Evolutionary conservation across 2,888 invertebrate genomes (phyloP).

Genomic region (Eristalis intricaria): DNA sequence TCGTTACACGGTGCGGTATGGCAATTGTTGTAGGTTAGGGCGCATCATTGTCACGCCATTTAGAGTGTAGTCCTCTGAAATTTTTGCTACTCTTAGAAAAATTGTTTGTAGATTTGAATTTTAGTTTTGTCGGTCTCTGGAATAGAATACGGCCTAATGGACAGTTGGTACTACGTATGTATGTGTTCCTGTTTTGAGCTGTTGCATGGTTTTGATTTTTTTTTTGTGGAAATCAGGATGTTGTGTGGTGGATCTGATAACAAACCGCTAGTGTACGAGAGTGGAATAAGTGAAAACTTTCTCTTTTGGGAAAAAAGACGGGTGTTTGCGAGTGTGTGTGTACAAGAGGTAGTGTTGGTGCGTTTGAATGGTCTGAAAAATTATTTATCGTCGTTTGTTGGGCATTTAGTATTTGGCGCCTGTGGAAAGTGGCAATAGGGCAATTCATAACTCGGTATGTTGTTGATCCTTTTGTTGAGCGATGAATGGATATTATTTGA

Average conservation of each 20-base stretch:
- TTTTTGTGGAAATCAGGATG: slow-evolving; percentile 56
- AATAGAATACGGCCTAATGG: slow-evolving; percentile 35
- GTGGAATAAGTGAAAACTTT: slow-evolving; percentile 47
- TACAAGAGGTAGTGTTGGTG: slow-evolving; percentile 7
- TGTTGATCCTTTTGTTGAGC: slow-evolving; percentile 56
- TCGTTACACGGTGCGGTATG: slow-evolving; percentile 77
- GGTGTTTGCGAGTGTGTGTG: not conserved
- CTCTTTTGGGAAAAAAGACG: slow-evolving; percentile 44
- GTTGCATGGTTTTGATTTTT: slow-evolving; percentile 40
- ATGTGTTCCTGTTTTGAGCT: slow-evolving; percentile 38
- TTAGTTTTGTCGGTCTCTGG: slow-evolving; percentile 30
- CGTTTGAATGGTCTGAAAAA: slow-evolving; percentile 45
- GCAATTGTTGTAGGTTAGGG: slow-evolving; percentile 68
- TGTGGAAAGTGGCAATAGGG: slow-evolving; percentile 49
- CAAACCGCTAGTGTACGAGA: slow-evolving; percentile 55
- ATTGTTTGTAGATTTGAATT: slow-evolving; percentile 16
- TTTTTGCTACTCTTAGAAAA: slow-evolving; percentile 27
- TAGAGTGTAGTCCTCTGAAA: slow-evolving; percentile 43
- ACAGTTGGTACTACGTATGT: slow-evolving; percentile 39
- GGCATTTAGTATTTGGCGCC: slow-evolving; percentile 63
- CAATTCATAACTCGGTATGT: slow-evolving; percentile 50
- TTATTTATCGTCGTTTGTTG: slow-evolving; percentile 57
- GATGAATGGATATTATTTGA: slow-evolving; percentile 56
- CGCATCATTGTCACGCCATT: slow-evolving; percentile 72
- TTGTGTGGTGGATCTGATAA: slow-evolving; percentile 61